Base-by-base conservation (phyloP, 2,113 vertebrate species). In the Gorsachius goisagi region DNA sequence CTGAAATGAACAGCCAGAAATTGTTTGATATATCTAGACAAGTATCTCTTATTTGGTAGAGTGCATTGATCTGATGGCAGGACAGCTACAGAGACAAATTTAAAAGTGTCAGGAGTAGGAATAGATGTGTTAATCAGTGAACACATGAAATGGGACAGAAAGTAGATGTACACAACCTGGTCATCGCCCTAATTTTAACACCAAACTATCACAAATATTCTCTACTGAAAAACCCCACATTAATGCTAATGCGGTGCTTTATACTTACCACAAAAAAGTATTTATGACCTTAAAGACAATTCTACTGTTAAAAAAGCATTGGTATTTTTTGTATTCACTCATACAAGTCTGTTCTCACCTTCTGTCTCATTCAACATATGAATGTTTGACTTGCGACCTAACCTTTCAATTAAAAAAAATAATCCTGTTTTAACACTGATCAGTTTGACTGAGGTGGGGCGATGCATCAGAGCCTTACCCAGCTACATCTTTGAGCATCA, bases 261-360 rank as follows among this genome's bases (percentile, higher is more conserved):
- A 37, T n/a, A 12, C 35, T 71, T n/a, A 39, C 3, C 2, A 0
- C 7, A 35, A 59, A 77, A 77, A 75, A 33, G 6, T 0, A 0
- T 45, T 3, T 45, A 30, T 59, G 58, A 68, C 5, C 3, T 37
- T 33, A 76, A 63, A 35, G 26, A 58, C 35, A 78, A 67, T 41
- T 94, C 67, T 67, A 55, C 12, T 50, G 19, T 50, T n/a, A 45
- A 73, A 73, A 79, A 68, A 63, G 3, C 6, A 47, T 49, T 1
- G 1, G 15, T n/a, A 21, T 67, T 60, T 73, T 74, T 69, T 39
- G 5, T 26, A 47, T n/a, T 76, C 33, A 39, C 16, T 6, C 9
- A 9, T 23, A 32, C 11, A n/a, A 47, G 21, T 33, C 18, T 49
- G 11, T n/a, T 66, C 33, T 74, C 60, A 39, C 60, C 11, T 59